Conservation (phyloP, 2,797 vertebrate genomes). For the Forpus xanthops region DNA sequence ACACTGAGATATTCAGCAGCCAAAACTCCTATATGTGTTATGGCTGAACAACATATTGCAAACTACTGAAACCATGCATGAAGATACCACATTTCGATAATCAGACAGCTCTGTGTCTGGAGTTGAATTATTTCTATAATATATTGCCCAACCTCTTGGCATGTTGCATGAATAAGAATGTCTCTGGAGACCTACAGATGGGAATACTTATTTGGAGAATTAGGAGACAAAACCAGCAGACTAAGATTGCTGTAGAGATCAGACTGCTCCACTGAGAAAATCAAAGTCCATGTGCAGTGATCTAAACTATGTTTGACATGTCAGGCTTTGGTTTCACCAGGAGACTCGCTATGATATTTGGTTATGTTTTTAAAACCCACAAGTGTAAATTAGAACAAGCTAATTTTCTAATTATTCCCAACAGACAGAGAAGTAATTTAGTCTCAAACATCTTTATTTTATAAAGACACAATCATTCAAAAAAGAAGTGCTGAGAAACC, state of each 20-base stretch:
- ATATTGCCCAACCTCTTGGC: background rate
- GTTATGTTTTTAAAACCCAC: slow-evolving; percentile 35
- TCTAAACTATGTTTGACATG: slow-evolving; percentile 53
- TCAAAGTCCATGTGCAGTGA: slow-evolving; percentile 2
- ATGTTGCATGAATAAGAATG: background rate
- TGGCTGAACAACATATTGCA: background rate
- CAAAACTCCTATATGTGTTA: background rate
- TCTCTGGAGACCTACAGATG: background rate
- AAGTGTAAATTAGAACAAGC: slow-evolving; percentile 51
- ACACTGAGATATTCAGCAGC: background rate
- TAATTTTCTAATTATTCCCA: slow-evolving; percentile 69
- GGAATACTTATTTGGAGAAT: background rate
- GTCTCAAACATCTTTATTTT: slow-evolving; percentile 61
- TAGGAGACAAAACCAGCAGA: background rate
- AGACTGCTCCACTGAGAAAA: slow-evolving; percentile 1
- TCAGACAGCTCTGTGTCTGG: background rate
- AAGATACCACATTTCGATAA: background rate
- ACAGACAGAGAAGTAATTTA: slow-evolving; percentile 32
- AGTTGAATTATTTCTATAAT: background rate
- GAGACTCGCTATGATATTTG: slow-evolving; percentile 26
- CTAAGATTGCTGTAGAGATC: background rate
- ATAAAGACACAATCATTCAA: slow-evolving; percentile 57
- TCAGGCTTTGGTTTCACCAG: slow-evolving; percentile 45
- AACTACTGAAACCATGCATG: background rate
- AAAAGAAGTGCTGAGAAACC: slow-evolving; percentile 61